phyloP scores from a whole-genome alignment of 2,888 invertebrate genomes.

The Lycophotia porphyrea region DNA sequence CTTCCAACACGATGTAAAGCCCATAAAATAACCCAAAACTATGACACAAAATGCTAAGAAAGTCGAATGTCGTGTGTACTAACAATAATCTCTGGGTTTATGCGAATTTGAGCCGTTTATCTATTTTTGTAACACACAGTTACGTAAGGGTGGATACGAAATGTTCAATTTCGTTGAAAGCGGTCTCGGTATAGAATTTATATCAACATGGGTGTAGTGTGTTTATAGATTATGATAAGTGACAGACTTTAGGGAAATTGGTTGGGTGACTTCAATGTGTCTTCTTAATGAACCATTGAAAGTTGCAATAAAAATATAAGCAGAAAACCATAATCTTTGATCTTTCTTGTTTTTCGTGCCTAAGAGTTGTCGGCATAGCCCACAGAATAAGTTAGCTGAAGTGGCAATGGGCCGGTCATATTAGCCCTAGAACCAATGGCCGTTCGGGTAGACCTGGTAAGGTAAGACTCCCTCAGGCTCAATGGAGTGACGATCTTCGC shows the following conservation, averaged over 20 bases:
- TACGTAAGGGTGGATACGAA: slow-evolving; percentile 10
- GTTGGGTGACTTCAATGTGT: no score
- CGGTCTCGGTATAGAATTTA: slow-evolving; percentile 11
- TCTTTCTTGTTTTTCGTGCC: no score
- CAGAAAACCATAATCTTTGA: no score
- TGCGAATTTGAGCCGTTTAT: slow-evolving; percentile 30
- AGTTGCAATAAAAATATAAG: neutral
- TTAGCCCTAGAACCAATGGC: no score
- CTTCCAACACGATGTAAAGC: slow-evolving; percentile 11
- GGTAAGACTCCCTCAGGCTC: no score
- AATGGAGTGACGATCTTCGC: no score
- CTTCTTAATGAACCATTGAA: neutral
- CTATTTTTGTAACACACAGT: slow-evolving; percentile 27
- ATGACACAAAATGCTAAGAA: slow-evolving; percentile 17
- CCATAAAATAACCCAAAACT: neutral
- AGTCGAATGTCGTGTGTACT: neutral
- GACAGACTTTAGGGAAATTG: neutral
- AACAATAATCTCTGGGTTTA: slow-evolving; percentile 14
- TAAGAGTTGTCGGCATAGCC: no score
- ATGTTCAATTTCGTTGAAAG: slow-evolving; percentile 56
- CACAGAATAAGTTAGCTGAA: no score
- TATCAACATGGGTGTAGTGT: slow-evolving; percentile 40
- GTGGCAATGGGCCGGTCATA: no score
- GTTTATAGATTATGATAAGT: slow-evolving; percentile 3
- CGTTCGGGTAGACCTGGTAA: no score